These are phyloP conservation scores for fruit fly (Drosophila melanogaster) DNA, from an alignment of 1,140 invertebrate genomes.

Conservation along the genomic window Release_6_plus_ISO1_MT NT_037436.4:5249501-5250000, in stretches of 20 bases:
- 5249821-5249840: not conserved
- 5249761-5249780: not conserved
- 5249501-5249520: slow-evolving; percentile 2
- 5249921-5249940: slow-evolving; percentile 27
- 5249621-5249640: not conserved
- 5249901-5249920: slow-evolving; percentile 3
- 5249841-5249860: slow-evolving; percentile 1
- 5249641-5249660: slow-evolving; percentile 21
- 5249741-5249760: not conserved
- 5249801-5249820: not conserved
- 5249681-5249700: not conserved
- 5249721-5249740: not conserved
- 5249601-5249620: not conserved
- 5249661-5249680: slow-evolving; percentile 10
- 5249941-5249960: slow-evolving; percentile 27
- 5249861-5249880: not conserved
- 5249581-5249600: not conserved
- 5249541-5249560: not conserved
- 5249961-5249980: slow-evolving; percentile 31
- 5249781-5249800: not conserved
- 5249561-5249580: slow-evolving; percentile 17
- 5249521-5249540: slow-evolving; percentile 10
- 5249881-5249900: slow-evolving; percentile 30
- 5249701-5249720: not conserved
- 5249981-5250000: slow-evolving; percentile 15